Evolutionary conservation across 2,113 vertebrate species (phyloP).

Genomic region (Psephotus haematonotus): DNA sequence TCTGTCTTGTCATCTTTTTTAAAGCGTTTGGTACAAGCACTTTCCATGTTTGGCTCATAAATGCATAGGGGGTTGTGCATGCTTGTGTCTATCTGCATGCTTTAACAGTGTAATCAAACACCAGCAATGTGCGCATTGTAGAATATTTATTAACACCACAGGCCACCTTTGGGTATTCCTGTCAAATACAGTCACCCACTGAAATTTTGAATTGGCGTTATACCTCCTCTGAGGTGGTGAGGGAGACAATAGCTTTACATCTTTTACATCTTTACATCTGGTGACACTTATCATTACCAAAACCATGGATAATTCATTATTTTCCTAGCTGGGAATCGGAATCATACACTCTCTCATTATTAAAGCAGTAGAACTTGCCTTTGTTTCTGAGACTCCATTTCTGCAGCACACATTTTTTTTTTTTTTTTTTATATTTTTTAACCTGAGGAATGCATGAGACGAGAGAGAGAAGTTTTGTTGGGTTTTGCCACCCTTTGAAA

Average conservation of each 20-base stretch:
- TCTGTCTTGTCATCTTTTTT: background rate
- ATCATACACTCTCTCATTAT: background rate
- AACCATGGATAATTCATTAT: background rate
- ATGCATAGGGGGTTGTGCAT: fast-evolving
- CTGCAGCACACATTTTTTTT: background rate
- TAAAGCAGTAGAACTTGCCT: background rate
- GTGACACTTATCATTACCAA: background rate
- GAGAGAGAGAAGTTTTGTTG: background rate
- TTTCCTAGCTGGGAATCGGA: background rate
- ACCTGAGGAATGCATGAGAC: background rate
- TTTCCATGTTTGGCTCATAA: background rate
- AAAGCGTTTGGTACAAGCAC: background rate
- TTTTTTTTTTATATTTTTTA: background rate
- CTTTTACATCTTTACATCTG: background rate
- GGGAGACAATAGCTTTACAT: background rate
- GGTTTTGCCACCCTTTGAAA: fast-evolving
- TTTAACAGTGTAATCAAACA: background rate
- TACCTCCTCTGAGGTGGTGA: background rate
- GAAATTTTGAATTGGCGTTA: background rate
- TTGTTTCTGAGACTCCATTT: background rate
- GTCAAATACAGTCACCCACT: background rate
- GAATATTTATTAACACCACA: background rate
- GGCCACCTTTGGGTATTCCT: background rate
- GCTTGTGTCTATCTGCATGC: background rate
- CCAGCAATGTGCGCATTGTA: background rate